phyloP scores from a whole-genome alignment of 2,113 vertebrate genomes.

The Colossoma macropomum region DNA sequence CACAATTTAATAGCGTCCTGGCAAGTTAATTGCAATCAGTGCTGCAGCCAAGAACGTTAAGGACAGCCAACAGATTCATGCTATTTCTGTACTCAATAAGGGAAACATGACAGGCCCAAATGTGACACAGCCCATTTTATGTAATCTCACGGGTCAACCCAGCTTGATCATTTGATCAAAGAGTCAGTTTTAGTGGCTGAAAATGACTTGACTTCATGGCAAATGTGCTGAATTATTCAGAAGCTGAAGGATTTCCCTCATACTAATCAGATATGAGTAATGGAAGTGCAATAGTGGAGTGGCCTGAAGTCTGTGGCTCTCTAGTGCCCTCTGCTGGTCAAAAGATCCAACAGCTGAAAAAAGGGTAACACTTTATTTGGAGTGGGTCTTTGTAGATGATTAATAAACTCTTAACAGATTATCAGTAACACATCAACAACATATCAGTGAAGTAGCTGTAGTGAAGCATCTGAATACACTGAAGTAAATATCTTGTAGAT shows the following conservation, averaged over 20 bases:
- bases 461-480: too few relatives aligned
- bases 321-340: conserved; percentile 70
- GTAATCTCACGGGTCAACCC: not conserved
- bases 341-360: not conserved
- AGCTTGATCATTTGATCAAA: not conserved
- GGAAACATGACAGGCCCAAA: not conserved
- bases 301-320: conserved; percentile 27
- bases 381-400: too few relatives aligned
- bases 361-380: too few relatives aligned
- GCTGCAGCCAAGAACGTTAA: not conserved
- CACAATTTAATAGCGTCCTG: not conserved
- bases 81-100: not conserved
- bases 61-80: not conserved
- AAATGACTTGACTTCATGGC: not conserved
- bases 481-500: too few relatives aligned
- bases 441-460: too few relatives aligned
- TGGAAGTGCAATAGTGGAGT: not conserved
- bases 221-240: not conserved
- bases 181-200: not conserved
- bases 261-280: not conserved
- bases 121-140: not conserved
- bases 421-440: too few relatives aligned
- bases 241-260: not conserved
- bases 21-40: not conserved
- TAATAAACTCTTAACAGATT: too few relatives aligned